Evolutionary conservation across 2,113 vertebrate genomes (phyloP), one percentile per base, ranked within the genome.

Genomic region (Raja brachyura): DNA sequence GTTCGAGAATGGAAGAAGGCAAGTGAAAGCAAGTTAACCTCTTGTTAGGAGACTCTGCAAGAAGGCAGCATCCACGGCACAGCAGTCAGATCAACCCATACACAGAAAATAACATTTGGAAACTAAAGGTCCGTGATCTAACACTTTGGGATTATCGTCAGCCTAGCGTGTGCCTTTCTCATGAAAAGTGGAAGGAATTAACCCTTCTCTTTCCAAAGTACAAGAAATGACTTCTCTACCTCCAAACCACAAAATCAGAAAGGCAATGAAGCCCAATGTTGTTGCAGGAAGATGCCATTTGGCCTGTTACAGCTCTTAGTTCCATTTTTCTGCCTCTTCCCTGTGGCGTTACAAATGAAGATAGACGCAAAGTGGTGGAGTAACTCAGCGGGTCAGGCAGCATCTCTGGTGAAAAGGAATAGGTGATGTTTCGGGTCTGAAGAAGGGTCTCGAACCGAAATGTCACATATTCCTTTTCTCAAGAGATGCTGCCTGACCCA

Each of bases 21-120:
- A 90, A 90, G 20, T 39, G 63, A 90, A 90, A 70, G 63, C 63
- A 61, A 48, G 68, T 92, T 92, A 73, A 54, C 90, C 90, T 68
- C 90, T 92, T 18, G 20, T 54, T 54, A 48, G 68, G 90, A 74
- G 22, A 33, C 66, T 63, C 66, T 54, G 70, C 90, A 70, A 39
- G 66, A 25, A 5, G 20, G 90, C 90, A 74, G 66, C 68, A 54
- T 31, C 39, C 33, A 54, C 68, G 18, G 20, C 68, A 73, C 10
- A 92, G 90, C 68, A 73, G 4, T 54, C 90, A 74, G 39, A 74
- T 31, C 25, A 54, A 92, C 68, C 13, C n/a, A 4, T 2, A 7
- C 28, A 63, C 28, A 31, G 28, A 28, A 66, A 25, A 73, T 48
- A 48, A 73, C 4, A 70, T 74, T 48, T 92, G 90, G 22, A 92